phyloP scores from a whole-genome alignment of 2,797 vertebrate species.

The Serranus cabrilla region DNA sequence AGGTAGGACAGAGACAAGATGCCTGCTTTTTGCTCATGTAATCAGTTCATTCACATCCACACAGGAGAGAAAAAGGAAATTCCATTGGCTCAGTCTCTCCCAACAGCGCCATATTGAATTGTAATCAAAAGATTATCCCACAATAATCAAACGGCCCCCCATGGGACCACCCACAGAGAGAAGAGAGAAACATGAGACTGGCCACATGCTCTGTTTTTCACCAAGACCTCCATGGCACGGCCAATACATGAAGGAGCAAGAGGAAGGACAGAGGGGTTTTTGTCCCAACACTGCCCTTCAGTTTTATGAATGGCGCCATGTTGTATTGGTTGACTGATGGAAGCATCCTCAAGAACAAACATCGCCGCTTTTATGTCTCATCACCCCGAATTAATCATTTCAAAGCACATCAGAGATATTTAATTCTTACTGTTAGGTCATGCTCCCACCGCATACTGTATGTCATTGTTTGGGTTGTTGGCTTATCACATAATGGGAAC shows the following conservation, averaged over 20 bases:
- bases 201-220: slow-evolving; percentile 58
- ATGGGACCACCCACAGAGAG: slow-evolving; percentile 79
- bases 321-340: slow-evolving; percentile 1
- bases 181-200: slow-evolving; percentile 54
- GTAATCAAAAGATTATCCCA: slow-evolving; percentile 77
- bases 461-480: slow-evolving; percentile 51
- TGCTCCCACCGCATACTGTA: slow-evolving; percentile 5
- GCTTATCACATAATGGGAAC: slow-evolving; percentile 59
- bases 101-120: slow-evolving; percentile 65
- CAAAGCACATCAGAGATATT: slow-evolving; percentile 17
- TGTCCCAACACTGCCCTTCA: slow-evolving; percentile 28
- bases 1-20: slow-evolving; percentile 29
- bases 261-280: slow-evolving; percentile 26
- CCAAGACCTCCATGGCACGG: slow-evolving; percentile 41
- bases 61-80: slow-evolving; percentile 42
- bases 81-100: slow-evolving; percentile 24
- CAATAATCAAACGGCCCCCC: slow-evolving; percentile 66
- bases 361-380: not conserved
- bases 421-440: slow-evolving; percentile 3
- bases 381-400: not conserved
- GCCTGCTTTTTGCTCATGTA: slow-evolving; percentile 35
- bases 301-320: not conserved
- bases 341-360: slow-evolving; percentile 1
- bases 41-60: slow-evolving; percentile 49
- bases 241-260: slow-evolving; percentile 9